Percentiles rank a stretch among this genome's conserved stretches.
These are phyloP conservation scores for Eumerus sabulonum DNA, from an alignment of 2,888 invertebrate genomes.

Conservation along the genomic window DNA sequence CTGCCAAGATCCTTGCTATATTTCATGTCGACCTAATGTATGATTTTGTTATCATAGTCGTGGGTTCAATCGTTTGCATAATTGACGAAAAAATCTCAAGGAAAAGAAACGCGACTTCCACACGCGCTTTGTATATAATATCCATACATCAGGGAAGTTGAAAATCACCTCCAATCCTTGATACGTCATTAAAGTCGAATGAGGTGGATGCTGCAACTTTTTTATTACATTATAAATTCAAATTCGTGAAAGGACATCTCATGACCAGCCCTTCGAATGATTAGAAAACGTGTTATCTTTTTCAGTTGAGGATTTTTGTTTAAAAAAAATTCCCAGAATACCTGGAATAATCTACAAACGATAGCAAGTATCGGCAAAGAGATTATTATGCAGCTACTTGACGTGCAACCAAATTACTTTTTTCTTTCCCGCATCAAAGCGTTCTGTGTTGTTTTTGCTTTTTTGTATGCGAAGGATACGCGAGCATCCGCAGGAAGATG, in stretches of 20 bases:
- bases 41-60: too few relatives aligned
- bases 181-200: conserved; percentile 44
- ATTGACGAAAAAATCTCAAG: too few relatives aligned
- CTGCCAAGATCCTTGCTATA: too few relatives aligned
- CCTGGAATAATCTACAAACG: conserved; percentile 43
- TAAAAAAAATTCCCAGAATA: not conserved
- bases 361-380: conserved; percentile 36
- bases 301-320: too few relatives aligned
- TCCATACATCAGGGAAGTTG: too few relatives aligned
- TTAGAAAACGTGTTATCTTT: conserved; percentile 32
- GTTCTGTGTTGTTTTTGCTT: too few relatives aligned
- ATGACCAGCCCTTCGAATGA: not conserved
- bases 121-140: too few relatives aligned
- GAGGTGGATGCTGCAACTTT: conserved; percentile 37
- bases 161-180: not conserved
- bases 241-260: conserved; percentile 20
- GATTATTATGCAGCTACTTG: conserved; percentile 22
- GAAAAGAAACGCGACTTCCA: too few relatives aligned
- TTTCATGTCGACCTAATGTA: too few relatives aligned
- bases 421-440: not conserved
- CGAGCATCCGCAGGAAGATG: too few relatives aligned
- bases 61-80: too few relatives aligned
- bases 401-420: conserved; percentile 20
- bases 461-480: too few relatives aligned
- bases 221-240: conserved; percentile 61